These are phyloP conservation scores for Patiria miniata DNA, from an alignment of 35 echinoderm and acorn worm species.

Conservation along the genomic window DNA sequence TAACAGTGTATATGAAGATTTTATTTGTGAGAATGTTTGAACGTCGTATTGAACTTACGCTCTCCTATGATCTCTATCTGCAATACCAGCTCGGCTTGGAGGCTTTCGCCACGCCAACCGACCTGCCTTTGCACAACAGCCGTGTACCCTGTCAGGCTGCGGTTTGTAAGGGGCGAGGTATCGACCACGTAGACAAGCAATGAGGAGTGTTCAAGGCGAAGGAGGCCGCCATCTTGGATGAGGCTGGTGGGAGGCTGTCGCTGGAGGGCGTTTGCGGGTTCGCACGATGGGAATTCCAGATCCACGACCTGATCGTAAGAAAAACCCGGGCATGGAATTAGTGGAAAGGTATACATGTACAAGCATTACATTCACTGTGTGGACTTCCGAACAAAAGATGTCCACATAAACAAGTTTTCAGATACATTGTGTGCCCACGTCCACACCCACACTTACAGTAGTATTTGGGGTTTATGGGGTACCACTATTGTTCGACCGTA, in stretches of 20 bases:
- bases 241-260: background rate
- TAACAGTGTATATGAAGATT: too few species aligned
- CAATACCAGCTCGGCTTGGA: background rate
- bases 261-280: background rate
- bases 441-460: too few species aligned
- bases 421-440: too few species aligned
- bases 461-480: too few species aligned
- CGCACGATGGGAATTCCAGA: background rate
- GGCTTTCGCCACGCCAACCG: background rate
- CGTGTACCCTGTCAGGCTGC: background rate
- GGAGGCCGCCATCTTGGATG: background rate
- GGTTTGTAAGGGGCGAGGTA: background rate
- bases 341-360: too few species aligned
- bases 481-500: too few species aligned
- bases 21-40: too few species aligned
- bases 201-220: background rate
- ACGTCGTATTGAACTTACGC: background rate
- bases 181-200: background rate
- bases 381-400: too few species aligned
- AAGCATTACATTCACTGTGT: too few species aligned
- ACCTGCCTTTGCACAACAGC: background rate
- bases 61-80: background rate
- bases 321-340: background rate
- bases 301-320: background rate
- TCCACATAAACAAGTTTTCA: too few species aligned